Percentiles rank a stretch among this genome's conserved stretches.
Conservation (phyloP, 2,113 vertebrate genomes). For the Rhinogobius similis region DNA sequence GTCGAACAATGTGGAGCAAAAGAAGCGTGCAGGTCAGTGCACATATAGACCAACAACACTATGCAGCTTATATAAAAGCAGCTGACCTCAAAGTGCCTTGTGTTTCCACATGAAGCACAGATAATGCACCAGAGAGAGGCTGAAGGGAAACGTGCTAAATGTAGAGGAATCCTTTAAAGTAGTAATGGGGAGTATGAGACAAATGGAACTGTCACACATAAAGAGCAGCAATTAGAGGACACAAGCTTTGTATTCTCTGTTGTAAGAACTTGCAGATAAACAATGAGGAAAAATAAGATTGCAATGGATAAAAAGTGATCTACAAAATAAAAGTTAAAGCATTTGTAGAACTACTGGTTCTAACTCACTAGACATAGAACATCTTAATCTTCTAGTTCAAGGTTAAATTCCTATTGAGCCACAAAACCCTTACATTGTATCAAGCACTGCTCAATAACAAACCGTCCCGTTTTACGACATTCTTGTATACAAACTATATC, state of each 20-base stretch:
- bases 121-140: neutral
- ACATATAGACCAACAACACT: neutral
- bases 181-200: slow-evolving; percentile 7
- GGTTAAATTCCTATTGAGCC: neutral
- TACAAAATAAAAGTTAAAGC: neutral
- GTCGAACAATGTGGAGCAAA: neutral
- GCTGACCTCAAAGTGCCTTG: slow-evolving; percentile 3
- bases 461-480: neutral
- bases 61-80: neutral
- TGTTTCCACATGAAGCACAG: neutral
- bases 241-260: neutral
- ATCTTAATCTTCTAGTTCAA: neutral
- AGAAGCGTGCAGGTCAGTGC: neutral
- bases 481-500: neutral
- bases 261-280: neutral
- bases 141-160: slow-evolving; percentile 2
- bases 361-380: neutral
- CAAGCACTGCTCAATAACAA: neutral
- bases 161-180: slow-evolving; percentile 13
- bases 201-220: neutral
- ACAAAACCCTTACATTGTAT: neutral
- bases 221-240: neutral
- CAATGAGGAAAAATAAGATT: neutral
- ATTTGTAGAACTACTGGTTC: neutral
- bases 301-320: too few relatives aligned